phyloP scores from a whole-genome alignment of 2,797 vertebrate genomes.

The Margarornis squamiger region DNA sequence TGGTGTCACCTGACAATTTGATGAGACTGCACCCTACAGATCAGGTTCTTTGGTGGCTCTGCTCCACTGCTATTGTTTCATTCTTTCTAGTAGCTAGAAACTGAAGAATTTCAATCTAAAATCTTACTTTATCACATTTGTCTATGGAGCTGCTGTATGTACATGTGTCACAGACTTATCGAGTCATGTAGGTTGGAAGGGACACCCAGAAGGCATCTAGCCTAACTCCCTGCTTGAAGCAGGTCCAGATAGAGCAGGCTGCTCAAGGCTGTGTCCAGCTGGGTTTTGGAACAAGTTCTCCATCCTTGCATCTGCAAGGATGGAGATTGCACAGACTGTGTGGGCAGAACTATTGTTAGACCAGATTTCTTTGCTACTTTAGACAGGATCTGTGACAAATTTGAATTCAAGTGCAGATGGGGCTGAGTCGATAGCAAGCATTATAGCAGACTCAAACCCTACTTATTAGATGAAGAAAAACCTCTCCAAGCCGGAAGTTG shows the following conservation, averaged over 20 bases:
- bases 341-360: background rate
- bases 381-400: background rate
- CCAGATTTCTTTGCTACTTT: background rate
- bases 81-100: background rate
- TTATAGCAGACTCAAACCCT: background rate
- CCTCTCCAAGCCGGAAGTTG: background rate
- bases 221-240: background rate
- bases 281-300: background rate
- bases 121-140: background rate
- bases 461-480: background rate
- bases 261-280: background rate
- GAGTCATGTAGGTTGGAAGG: background rate
- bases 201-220: background rate
- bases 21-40: background rate
- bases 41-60: background rate
- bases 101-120: background rate
- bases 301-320: background rate
- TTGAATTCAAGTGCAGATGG: background rate
- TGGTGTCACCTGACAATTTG: background rate
- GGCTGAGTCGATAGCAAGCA: background rate
- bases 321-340: background rate
- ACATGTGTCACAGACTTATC: accelerated
- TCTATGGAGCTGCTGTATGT: background rate
- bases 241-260: background rate
- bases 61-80: background rate